Evolutionary conservation across 2,797 vertebrate species (phyloP).

Genomic region (Cephalopachus bancanus): DNA sequence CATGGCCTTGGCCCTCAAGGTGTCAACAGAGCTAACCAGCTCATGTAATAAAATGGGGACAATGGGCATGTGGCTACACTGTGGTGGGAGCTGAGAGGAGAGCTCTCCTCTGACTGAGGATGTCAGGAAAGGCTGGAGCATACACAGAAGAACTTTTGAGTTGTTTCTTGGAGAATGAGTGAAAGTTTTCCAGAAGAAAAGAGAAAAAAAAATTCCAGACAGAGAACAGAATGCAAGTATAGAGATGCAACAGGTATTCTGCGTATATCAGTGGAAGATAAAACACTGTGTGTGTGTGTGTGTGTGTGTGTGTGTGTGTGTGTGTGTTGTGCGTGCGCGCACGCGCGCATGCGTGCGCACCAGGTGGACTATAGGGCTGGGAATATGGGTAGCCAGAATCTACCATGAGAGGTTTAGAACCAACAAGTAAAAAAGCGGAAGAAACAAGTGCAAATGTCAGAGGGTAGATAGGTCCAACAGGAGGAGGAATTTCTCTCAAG

Average conservation of each 20-base stretch:
- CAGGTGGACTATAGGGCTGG: fast-evolving
- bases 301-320: neutral
- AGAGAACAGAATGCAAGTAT: neutral
- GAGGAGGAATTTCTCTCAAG: neutral
- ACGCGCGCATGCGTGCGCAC: fast-evolving
- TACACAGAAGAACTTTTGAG: neutral
- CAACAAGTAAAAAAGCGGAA: neutral
- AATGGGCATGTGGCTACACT: no score
- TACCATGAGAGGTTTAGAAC: neutral
- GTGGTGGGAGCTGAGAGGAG: neutral
- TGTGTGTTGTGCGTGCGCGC: no score
- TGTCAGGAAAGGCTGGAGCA: neutral
- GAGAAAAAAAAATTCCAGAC: neutral
- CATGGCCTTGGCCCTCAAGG: neutral
- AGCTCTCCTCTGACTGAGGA: neutral
- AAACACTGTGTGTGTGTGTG: no score
- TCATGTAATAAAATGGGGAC: neutral
- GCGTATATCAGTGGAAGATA: neutral
- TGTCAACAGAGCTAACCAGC: neutral
- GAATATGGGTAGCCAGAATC: neutral
- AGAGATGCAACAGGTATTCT: neutral
- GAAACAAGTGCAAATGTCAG: no score
- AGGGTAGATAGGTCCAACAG: neutral
- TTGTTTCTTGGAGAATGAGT: neutral
- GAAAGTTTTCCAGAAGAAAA: neutral